Evolutionary conservation across 2,113 vertebrate genomes (phyloP).

Genomic region (Pimephales promelas): DNA sequence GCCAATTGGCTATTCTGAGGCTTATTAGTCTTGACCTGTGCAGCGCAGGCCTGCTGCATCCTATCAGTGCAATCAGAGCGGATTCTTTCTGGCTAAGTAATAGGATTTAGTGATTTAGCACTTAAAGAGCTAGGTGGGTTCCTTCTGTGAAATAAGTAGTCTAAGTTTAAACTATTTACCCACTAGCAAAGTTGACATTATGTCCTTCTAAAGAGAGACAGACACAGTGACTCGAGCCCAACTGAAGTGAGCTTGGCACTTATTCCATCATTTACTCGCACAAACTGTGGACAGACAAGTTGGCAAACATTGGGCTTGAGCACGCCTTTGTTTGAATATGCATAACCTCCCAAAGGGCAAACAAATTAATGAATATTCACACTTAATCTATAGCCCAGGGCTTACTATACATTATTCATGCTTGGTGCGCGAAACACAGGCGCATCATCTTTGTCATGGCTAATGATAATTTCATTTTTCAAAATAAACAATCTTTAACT

Average conservation of each 20-base stretch:
- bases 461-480: conserved; percentile 68
- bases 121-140: conserved; percentile 69
- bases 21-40: conserved; percentile 77
- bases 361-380: conserved; percentile 82
- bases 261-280: conserved; percentile 64
- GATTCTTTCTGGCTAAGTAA: conserved; percentile 69
- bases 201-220: conserved; percentile 56
- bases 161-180: conserved; percentile 71
- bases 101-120: conserved; percentile 81
- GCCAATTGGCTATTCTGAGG: conserved; percentile 69
- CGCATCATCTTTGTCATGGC: conserved; percentile 69
- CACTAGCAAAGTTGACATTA: conserved; percentile 40
- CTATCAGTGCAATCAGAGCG: conserved; percentile 77
- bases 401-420: conserved; percentile 75
- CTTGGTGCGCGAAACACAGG: conserved; percentile 62
- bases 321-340: conserved; percentile 74
- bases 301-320: conserved; percentile 55
- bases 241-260: conserved; percentile 34
- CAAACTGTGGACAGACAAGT: conserved; percentile 63
- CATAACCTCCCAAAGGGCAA: conserved; percentile 76
- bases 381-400: conserved; percentile 79
- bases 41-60: conserved; percentile 76
- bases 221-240: conserved; percentile 42
- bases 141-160: conserved; percentile 64
- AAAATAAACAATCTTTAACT: conserved; percentile 29